These are phyloP conservation scores for Condylura cristata DNA, from an alignment of 2,113 vertebrate genomes.

Conservation along the genomic window DNA sequence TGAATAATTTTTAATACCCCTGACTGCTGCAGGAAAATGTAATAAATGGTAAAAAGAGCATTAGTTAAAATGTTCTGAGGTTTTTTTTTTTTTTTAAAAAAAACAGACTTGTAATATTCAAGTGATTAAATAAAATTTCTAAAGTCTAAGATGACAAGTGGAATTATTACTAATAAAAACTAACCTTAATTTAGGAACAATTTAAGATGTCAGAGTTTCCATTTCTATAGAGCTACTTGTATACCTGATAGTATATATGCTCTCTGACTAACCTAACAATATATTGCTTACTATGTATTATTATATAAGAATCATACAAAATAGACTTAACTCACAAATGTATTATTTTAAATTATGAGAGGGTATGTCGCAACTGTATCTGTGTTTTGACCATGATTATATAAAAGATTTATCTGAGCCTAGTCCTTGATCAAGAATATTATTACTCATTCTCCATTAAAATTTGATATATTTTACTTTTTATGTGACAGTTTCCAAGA, in stretches of 20 bases:
- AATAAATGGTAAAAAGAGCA: background rate
- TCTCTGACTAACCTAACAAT: background rate
- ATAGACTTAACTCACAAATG: background rate
- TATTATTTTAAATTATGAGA: conserved; percentile 24
- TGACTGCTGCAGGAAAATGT: conserved; percentile 12
- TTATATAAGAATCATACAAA: background rate
- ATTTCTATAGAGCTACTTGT: conserved; percentile 48
- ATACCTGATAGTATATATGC: background rate
- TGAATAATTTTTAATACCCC: conserved; percentile 23
- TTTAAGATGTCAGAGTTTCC: conserved; percentile 32
- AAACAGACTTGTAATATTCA: conserved; percentile 56
- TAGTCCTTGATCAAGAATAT: background rate
- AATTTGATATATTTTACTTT: conserved; percentile 16
- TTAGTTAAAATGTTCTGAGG: conserved; percentile 48
- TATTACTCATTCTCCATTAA: background rate
- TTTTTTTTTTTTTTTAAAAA: background rate
- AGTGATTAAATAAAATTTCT: conserved; percentile 36
- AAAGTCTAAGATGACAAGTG: conserved; percentile 38
- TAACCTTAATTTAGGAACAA: conserved; percentile 44
- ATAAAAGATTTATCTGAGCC: background rate
- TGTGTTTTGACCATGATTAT: background rate
- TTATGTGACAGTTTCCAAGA: conserved; percentile 39
- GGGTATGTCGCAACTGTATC: background rate
- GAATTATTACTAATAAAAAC: conserved; percentile 59
- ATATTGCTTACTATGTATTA: background rate